These are phyloP conservation scores for Gobiocypris rarus DNA, from an alignment of 2,113 vertebrate genomes.

Conservation along the genomic window DNA sequence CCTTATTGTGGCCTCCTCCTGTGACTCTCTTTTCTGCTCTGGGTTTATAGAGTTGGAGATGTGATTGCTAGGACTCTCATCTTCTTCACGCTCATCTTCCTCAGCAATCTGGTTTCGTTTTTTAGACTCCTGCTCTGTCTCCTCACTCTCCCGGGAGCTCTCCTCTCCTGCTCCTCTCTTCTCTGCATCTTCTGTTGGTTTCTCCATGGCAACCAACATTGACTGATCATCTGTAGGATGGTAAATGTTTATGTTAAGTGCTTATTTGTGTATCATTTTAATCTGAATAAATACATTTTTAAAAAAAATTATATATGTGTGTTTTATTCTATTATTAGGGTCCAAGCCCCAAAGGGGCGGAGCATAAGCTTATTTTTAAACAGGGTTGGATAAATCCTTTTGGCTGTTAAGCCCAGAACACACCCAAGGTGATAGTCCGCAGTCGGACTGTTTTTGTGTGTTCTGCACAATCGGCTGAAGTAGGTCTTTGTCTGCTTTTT, in stretches of 20 bases:
- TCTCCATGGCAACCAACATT: constrained; percentile 68
- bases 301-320: not conserved
- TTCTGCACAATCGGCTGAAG: too few relatives aligned
- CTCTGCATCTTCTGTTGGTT: constrained; percentile 66
- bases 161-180: constrained; percentile 53
- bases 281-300: not conserved
- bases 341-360: too few relatives aligned
- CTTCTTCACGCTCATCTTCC: constrained; percentile 44
- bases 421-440: too few relatives aligned
- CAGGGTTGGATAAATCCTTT: too few relatives aligned
- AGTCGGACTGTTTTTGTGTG: too few relatives aligned
- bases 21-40: constrained; percentile 50
- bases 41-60: constrained; percentile 57
- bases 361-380: too few relatives aligned
- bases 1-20: constrained; percentile 22
- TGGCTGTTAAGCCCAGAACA: too few relatives aligned
- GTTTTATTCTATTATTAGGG: not conserved
- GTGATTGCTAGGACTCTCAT: constrained; percentile 63
- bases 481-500: too few relatives aligned
- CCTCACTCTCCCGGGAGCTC: constrained; percentile 58
- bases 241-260: constrained; percentile 46
- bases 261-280: not conserved
- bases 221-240: constrained; percentile 70
- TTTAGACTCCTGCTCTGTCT: constrained; percentile 47
- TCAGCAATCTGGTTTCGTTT: constrained; percentile 62